These are phyloP conservation scores for Archips crataeganus DNA, from an alignment of 2,888 invertebrate genomes.

Conservation along the genomic window DNA sequence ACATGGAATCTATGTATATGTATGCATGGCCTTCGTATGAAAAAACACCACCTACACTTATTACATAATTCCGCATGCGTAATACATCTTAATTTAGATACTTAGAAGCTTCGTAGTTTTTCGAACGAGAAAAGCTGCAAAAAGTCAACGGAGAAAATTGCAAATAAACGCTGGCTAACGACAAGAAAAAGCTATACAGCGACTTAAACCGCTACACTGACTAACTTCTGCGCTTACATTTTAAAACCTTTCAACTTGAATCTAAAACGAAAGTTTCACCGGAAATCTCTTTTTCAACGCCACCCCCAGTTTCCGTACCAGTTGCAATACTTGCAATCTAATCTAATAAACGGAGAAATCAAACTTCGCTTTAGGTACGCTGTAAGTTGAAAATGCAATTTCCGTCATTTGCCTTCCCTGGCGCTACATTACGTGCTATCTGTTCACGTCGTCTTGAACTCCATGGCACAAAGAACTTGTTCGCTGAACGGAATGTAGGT, in stretches of 20 bases:
- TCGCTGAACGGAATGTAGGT: constrained; percentile 16
- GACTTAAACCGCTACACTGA: neutral
- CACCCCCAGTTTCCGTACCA: neutral
- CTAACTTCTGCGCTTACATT: neutral
- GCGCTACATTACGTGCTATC: constrained; percentile 3
- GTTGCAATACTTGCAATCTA: constrained; percentile 1
- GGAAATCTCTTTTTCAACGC: neutral
- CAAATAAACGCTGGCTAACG: neutral
- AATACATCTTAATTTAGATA: too few relatives aligned
- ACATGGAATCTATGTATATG: too few relatives aligned
- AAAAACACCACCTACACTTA: too few relatives aligned
- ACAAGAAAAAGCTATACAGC: neutral
- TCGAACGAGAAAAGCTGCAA: too few relatives aligned
- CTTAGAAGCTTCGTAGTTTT: too few relatives aligned
- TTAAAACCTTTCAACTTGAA: neutral
- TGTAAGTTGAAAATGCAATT: constrained; percentile 12
- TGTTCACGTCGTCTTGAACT: constrained; percentile 7
- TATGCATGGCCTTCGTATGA: too few relatives aligned
- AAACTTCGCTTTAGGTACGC: neutral
- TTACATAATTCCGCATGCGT: too few relatives aligned
- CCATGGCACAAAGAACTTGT: constrained; percentile 3
- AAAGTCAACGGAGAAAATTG: neutral
- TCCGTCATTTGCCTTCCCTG: constrained; percentile 2
- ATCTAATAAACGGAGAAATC: constrained; percentile 7
- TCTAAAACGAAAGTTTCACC: neutral